Evolutionary conservation across 1,140 invertebrate species (phyloP).

Genomic region (Aphelenchoides avenae): DNA sequence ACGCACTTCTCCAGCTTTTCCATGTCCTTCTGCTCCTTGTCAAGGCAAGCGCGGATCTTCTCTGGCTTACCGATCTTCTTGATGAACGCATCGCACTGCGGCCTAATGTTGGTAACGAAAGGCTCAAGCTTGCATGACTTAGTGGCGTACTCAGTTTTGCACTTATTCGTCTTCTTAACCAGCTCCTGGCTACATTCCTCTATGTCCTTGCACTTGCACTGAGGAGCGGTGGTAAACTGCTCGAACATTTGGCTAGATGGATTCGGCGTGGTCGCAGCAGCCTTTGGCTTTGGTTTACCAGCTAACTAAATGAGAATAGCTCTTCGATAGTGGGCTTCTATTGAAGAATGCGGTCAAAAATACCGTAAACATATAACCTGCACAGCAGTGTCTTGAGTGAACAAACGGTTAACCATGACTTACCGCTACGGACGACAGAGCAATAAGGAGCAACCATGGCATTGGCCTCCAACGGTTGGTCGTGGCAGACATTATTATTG

Average conservation of each 20-base stretch:
- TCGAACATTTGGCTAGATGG: too few relatives aligned
- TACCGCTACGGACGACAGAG: too few relatives aligned
- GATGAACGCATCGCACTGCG: slow-evolving; percentile 42
- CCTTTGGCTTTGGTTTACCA: slow-evolving; percentile 6
- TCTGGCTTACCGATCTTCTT: slow-evolving; percentile 44
- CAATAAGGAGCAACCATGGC: too few relatives aligned
- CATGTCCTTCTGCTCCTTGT: slow-evolving; percentile 46
- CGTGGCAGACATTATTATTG: too few relatives aligned
- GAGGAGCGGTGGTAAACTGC: slow-evolving; percentile 42
- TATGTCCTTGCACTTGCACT: slow-evolving; percentile 46
- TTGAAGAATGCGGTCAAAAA: too few relatives aligned
- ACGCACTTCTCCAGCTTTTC: slow-evolving; percentile 43
- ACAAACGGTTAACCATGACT: too few relatives aligned
- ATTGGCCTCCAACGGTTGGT: too few relatives aligned
- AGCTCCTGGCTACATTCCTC: slow-evolving; percentile 38
- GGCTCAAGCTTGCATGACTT: too few relatives aligned
- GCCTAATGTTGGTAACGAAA: slow-evolving; percentile 20
- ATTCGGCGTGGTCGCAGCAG: too few relatives aligned
- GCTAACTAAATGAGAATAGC: slow-evolving; percentile 12
- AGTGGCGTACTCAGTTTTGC: slow-evolving; percentile 37
- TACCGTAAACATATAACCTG: too few relatives aligned
- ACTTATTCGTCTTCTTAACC: slow-evolving; percentile 30
- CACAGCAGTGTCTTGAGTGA: too few relatives aligned
- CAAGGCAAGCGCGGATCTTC: slow-evolving; percentile 44
- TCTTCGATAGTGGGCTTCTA: too few relatives aligned